Evolutionary conservation across 2,797 vertebrate genomes (phyloP), one percentile per base, ranked within the genome.

Genomic region (Karalla daura): DNA sequence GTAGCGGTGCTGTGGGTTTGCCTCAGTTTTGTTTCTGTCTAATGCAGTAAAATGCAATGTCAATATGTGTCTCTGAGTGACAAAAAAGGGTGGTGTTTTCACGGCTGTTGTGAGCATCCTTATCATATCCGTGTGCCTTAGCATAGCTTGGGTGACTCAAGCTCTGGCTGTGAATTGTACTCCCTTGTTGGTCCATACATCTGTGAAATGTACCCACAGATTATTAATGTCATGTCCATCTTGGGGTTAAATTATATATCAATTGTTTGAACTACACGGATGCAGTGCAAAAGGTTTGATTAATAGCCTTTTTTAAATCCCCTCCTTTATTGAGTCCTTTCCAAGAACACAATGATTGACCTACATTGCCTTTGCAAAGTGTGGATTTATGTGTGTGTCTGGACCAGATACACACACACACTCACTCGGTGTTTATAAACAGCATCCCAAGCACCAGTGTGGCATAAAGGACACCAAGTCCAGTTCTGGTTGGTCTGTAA

Each of bases 361-460:
- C 58, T 27, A 61, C 20, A 60, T 69, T 28, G 11, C 5, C 5
- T 6, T 5, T 30, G 6, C 7, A 43, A 28, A 35, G 14, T 62
- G 27, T 49, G 25, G 3, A 52, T 44, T 17, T 44, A 2, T 23
- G 10, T 39, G 3, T 56, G 7, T 44, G 35, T 43, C n/a, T n/a
- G n/a, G n/a, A n/a, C n/a, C n/a, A n/a, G n/a, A n/a, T n/a, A n/a
- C n/a, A n/a, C n/a, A n/a, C n/a, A n/a, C n/a, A n/a, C n/a, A n/a
- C n/a, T n/a, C n/a, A n/a, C n/a, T n/a, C n/a, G n/a, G n/a, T 70
- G 21, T 74, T 78, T 70, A n/a, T 49, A 73, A 56, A 74, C 20
- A 13, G 23, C 28, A 13, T 55, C 32, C 28, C 18, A 9, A 18
- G 23, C 28, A n/a, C 40, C 27, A 52, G 30, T 27, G 7, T 54